Conservation (phyloP, 2,113 vertebrate genomes). For the Mirza zaza region DNA sequence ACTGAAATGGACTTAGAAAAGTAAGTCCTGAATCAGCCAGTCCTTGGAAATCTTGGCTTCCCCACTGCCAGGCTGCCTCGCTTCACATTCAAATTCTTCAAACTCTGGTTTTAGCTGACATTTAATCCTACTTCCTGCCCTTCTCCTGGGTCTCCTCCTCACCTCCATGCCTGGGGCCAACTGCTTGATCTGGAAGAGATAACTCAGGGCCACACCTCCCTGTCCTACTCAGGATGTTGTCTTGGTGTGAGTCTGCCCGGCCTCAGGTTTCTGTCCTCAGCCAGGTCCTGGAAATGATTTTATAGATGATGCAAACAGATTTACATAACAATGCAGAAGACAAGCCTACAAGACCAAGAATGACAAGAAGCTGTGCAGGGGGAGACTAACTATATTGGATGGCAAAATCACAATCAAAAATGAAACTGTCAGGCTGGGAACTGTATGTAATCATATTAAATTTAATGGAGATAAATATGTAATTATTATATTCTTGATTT, state of each 20-base stretch:
- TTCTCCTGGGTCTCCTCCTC: too few relatives aligned
- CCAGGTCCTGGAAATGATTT: not conserved
- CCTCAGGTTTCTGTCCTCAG: not conserved
- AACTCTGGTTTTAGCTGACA: not conserved
- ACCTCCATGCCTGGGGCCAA: too few relatives aligned
- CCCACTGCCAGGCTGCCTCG: not conserved
- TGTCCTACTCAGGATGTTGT: too few relatives aligned
- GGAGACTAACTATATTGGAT: not conserved
- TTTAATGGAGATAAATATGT: not conserved
- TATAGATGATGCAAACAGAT: not conserved
- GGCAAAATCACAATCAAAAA: constrained; percentile 12
- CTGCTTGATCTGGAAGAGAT: too few relatives aligned
- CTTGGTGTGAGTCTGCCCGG: not conserved
- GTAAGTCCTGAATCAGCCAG: not conserved
- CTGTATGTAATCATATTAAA: not conserved
- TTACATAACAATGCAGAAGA: not conserved
- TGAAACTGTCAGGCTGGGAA: not conserved
- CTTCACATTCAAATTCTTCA: not conserved
- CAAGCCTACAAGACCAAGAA: not conserved
- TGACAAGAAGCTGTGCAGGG: not conserved
- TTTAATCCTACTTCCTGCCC: not conserved
- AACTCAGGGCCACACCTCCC: too few relatives aligned
- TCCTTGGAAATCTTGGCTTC: not conserved
- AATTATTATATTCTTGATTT: not conserved
- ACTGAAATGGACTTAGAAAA: not conserved